Conservation (phyloP, 1,140 invertebrate genomes). For the Drosophila kikkawai region DNA sequence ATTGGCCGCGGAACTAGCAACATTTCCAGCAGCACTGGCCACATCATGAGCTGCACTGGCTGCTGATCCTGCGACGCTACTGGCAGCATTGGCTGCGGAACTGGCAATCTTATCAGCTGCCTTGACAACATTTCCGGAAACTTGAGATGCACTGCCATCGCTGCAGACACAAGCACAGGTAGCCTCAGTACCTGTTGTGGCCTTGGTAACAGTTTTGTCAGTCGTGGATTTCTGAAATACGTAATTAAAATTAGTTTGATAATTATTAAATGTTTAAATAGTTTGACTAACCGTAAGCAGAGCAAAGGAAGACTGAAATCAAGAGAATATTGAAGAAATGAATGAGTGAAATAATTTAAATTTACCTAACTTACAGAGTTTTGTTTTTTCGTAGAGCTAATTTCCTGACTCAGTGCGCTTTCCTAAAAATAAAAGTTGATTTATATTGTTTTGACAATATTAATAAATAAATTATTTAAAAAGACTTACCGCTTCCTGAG, state of each 20-base stretch:
- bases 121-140: neutral
- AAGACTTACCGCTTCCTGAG: conserved; percentile 21
- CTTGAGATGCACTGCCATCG: neutral
- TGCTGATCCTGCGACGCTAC: conserved; percentile 2
- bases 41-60: neutral
- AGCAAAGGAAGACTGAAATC: neutral
- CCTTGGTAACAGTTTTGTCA: neutral
- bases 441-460: too few species aligned
- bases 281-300: neutral
- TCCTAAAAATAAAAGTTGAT: neutral
- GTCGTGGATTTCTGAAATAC: neutral
- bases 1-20: neutral
- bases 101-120: neutral
- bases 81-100: conserved; percentile 12
- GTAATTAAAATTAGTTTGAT: neutral
- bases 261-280: neutral
- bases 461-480: neutral
- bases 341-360: neutral
- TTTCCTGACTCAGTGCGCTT: conserved; percentile 16
- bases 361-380: neutral
- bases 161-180: conserved; percentile 24
- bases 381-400: neutral
- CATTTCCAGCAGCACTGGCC: neutral
- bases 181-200: neutral
- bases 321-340: neutral